Evolutionary conservation across 2,113 vertebrate species (phyloP), one percentile per base, ranked within the genome.

Genomic region (Mellivora capensis): DNA sequence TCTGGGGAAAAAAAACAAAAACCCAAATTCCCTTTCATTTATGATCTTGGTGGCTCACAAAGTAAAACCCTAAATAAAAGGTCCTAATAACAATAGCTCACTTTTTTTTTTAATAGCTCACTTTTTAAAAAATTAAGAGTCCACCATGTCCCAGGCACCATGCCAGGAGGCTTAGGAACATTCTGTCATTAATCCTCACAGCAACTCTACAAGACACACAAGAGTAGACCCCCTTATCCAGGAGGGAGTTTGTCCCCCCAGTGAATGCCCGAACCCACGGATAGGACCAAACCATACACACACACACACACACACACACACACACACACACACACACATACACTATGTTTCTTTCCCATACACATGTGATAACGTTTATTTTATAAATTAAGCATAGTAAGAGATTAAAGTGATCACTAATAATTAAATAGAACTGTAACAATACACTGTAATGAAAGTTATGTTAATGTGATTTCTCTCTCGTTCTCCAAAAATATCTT

Each of bases 41-140:
- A 59, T 94, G 20, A 82, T 6, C 10, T 61, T 93, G 17, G 21
- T 87, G 39, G 37, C 13, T 82, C 74, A 84, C 27, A 34, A 67
- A 69, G 54, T 18, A 97, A 93, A 97, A 34, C 6, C 17, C 13
- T 62, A 94, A 94, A 37, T 91, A 61, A 91, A 96, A 90, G 21
- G 3, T 72, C 59, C 59, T 83, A 79, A 79, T 71, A 67, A 39
- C 25, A 89, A 20, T n/a, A 71, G 42, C 64, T 88, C 72, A 37
- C 52, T 42, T 89, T 81, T 72, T 13, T 8, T 81, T 72, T 13
- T 8, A 89, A 20, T n/a, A 71, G 42, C 64, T 88, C 72, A 37
- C 52, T 42, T 89, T 81, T 72, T 13, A 5, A 61, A 25, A 79
- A 90, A 31, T 9, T 34, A 64, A 93, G 49, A 85, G 64, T 12